These are phyloP conservation scores for Troides helena DNA, from an alignment of 2,888 invertebrate genomes.

Conservation along the genomic window DNA sequence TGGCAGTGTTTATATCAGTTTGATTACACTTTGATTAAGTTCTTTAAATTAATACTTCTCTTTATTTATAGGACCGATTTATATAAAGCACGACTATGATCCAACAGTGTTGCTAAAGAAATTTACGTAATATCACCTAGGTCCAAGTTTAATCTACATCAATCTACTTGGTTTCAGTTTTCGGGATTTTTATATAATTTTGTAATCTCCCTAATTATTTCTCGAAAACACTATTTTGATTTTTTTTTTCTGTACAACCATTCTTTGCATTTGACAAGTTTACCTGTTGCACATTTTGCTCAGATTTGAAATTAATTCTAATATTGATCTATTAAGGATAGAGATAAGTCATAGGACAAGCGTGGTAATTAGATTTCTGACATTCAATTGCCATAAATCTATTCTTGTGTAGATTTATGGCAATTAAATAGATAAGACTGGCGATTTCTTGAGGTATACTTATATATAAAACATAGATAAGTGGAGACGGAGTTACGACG, in stretches of 20 bases:
- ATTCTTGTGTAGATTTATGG: not conserved
- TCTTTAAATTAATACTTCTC: too few relatives aligned
- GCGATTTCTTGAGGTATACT: conserved; percentile 1
- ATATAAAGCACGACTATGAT: not conserved
- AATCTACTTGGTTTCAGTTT: not conserved
- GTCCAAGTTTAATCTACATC: not conserved
- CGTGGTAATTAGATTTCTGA: conserved; percentile 3
- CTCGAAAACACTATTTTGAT: too few relatives aligned
- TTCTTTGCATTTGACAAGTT: not conserved
- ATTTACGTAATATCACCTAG: not conserved
- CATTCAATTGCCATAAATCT: conserved; percentile 6
- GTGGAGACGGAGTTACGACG: conserved; percentile 3
- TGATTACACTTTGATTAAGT: too few relatives aligned
- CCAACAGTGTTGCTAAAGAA: not conserved
- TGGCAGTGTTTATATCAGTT: too few relatives aligned
- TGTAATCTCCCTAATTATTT: too few relatives aligned
- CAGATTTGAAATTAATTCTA: not conserved
- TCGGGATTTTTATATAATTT: not conserved
- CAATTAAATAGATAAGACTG: conserved; percentile 12
- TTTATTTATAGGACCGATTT: not conserved
- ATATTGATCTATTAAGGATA: conserved; percentile 9
- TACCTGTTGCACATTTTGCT: conserved; percentile 4
- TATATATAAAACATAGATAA: conserved; percentile 11
- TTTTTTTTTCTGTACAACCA: too few relatives aligned
- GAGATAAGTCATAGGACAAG: conserved; percentile 9